Evolutionary conservation across 2,888 invertebrate species (phyloP).

Genomic region (Melikaiella ostensackeni): DNA sequence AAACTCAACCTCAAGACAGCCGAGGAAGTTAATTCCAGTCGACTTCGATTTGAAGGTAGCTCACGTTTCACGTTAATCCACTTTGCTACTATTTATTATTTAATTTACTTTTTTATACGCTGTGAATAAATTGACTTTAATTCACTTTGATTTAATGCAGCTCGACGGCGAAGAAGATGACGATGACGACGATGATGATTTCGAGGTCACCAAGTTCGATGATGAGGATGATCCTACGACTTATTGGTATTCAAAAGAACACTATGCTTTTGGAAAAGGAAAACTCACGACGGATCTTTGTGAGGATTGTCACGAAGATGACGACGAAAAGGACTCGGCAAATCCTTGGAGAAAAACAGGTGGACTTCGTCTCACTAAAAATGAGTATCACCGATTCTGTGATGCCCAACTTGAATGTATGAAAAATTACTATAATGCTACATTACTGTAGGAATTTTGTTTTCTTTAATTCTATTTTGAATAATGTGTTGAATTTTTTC

Average conservation of each 20-base stretch:
- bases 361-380: slow-evolving; percentile 80
- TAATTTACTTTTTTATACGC: not conserved
- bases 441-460: too few relatives aligned
- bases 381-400: slow-evolving; percentile 89
- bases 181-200: slow-evolving; percentile 76
- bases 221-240: slow-evolving; percentile 63
- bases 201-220: slow-evolving; percentile 67
- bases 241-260: slow-evolving; percentile 63
- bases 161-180: slow-evolving; percentile 77
- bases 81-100: slow-evolving; percentile 7
- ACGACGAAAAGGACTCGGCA: slow-evolving; percentile 68
- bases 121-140: not conserved
- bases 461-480: too few relatives aligned
- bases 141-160: slow-evolving; percentile 52
- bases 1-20: slow-evolving; percentile 42
- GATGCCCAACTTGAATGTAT: slow-evolving; percentile 89
- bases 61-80: slow-evolving; percentile 24
- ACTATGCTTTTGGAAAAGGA: slow-evolving; percentile 53
- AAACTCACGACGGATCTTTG: slow-evolving; percentile 47
- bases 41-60: slow-evolving; percentile 72
- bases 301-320: slow-evolving; percentile 68
- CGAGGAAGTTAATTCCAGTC: slow-evolving; percentile 71
- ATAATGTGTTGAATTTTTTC: too few relatives aligned
- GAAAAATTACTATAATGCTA: not conserved
- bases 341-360: slow-evolving; percentile 76